A percentile compares a stretch with the other conserved stretches of the same genome.
phyloP scores from a whole-genome alignment of 2,113 vertebrate species.

The Heptranchias perlo region DNA sequence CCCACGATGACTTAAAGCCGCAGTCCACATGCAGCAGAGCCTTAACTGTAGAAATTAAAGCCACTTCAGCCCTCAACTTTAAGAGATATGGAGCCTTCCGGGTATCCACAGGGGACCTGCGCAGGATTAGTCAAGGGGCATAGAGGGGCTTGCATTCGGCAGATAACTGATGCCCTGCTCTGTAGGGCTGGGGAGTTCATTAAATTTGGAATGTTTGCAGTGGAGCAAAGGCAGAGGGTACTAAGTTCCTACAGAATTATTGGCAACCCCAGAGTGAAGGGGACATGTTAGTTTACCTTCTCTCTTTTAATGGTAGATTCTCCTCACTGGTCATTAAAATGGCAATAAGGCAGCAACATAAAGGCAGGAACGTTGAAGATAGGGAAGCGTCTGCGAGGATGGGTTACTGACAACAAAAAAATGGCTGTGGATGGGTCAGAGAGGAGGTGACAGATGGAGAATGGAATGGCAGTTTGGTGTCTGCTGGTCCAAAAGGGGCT shows the following conservation, averaged over 20 bases:
- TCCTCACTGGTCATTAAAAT: not conserved
- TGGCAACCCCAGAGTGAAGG: not conserved
- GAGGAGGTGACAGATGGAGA: not conserved
- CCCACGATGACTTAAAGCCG: not conserved
- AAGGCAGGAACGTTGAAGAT: not conserved
- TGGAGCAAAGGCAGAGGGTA: not conserved
- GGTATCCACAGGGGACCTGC: not conserved
- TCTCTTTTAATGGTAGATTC: not conserved
- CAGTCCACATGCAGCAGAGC: not conserved
- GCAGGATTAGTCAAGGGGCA: not conserved
- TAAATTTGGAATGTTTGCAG: not conserved
- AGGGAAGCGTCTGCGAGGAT: not conserved
- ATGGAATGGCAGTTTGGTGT: not conserved
- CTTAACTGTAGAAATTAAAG: not conserved
- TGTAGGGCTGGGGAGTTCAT: not conserved
- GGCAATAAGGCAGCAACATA: not conserved
- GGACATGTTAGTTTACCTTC: not conserved
- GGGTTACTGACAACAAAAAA: not conserved
- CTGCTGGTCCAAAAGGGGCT: not conserved
- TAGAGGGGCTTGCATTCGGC: not conserved
- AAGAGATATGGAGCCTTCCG: not conserved
- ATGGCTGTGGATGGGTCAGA: not conserved
- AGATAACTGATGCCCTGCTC: not conserved
- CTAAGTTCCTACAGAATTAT: not conserved
- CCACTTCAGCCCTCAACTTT: not conserved